These are phyloP conservation scores for Agrochola circellaris DNA, from an alignment of 2,888 invertebrate species.

Conservation along the genomic window DNA sequence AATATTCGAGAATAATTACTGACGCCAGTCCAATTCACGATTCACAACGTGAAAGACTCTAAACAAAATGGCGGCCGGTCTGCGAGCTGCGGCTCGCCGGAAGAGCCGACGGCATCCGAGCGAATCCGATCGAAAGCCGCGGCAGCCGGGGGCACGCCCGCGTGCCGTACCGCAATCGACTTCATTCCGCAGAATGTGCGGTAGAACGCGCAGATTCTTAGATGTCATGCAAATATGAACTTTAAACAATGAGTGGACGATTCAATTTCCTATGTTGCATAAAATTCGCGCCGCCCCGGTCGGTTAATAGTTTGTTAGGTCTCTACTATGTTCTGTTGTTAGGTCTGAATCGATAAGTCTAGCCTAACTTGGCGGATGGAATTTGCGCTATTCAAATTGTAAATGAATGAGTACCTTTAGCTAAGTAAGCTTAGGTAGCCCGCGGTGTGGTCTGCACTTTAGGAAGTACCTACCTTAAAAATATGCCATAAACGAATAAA, in stretches of 20 bases:
- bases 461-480: background rate
- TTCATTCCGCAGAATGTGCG: background rate
- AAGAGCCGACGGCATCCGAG: constrained; percentile 42
- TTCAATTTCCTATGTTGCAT: background rate
- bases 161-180: too few species aligned
- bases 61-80: constrained; percentile 32
- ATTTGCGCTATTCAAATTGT: constrained; percentile 3
- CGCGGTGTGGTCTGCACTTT: background rate
- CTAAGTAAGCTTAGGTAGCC: background rate
- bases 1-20: background rate
- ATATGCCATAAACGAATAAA: background rate
- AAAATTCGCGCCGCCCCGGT: background rate
- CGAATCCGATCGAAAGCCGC: constrained; percentile 21
- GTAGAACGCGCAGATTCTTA: background rate
- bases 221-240: constrained; percentile 5
- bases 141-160: constrained; percentile 17
- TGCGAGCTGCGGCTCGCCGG: background rate
- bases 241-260: background rate
- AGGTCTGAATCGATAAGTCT: background rate
- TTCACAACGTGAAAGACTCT: constrained; percentile 3
- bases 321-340: background rate
- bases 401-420: background rate
- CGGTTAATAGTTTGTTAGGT: background rate
- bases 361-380: background rate
- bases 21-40: too few species aligned